Base-by-base conservation (phyloP, 2,797 vertebrate genomes). In the Aldrovandia affinis region DNA sequence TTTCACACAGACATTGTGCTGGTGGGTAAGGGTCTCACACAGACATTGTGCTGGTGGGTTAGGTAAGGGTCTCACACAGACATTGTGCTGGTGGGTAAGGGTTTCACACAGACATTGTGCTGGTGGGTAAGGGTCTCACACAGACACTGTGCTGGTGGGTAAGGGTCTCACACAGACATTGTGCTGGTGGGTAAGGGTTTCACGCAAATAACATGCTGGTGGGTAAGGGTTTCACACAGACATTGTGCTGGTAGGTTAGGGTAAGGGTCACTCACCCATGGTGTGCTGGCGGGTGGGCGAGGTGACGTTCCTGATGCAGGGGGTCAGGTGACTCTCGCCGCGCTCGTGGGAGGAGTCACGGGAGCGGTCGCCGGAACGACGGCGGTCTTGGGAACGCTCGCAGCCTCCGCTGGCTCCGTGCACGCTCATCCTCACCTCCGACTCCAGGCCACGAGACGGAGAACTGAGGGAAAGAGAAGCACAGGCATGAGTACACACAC, bases 231-330 rank as follows among this genome's bases (percentile, higher is more conserved):
- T 65, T 63, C 91, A 94, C 86, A 95, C 94, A 94, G 0, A 73
- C 42, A 42, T 25, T 77, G 73, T 47, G 96, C 86, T 99, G 98
- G n/a, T 97, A 95, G 25, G 65, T 70, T 70, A 15, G 36, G 36
- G 68, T 73, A 39, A 42, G 36, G 36, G 36, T 1, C 44, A 81
- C 90, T 94, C 87, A 96, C 95, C 94, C 0, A 95, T 90, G 61
- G 96, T 95, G 86, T 96, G 96, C 86, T 99, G 98, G n/a, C 97
- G 95, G 25, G 98, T 99, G 80, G 98, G 98, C 47, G 98, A 99
- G 8, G 97, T 97, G 77, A 99, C 95, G 77, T 99, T 99, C 91
- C 98, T 95, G 93, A 99, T 99, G 94, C 98, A 99, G 0, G 98
- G 98, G 61, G 97, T 99, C 86, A 99, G 96, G 86, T 98, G 98